These are phyloP conservation scores for Drosophila nikananu DNA, from an alignment of 1,140 invertebrate species.

Conservation along the genomic window DNA sequence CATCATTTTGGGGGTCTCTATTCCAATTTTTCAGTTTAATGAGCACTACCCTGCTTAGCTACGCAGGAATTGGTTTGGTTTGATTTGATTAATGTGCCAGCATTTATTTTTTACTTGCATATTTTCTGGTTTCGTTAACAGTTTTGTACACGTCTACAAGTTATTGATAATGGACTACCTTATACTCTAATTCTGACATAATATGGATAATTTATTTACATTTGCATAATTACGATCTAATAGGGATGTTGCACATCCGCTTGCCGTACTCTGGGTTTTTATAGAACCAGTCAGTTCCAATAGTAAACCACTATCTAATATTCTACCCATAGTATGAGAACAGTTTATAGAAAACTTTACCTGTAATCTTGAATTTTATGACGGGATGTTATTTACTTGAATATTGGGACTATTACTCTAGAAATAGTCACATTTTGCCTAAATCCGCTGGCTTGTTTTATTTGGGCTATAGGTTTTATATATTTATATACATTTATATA, in stretches of 20 bases:
- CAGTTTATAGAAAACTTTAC: slow-evolving; percentile 1
- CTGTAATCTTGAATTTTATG: not conserved
- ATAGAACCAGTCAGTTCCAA: not conserved
- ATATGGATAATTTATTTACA: slow-evolving; percentile 57
- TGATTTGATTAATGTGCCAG: slow-evolving; percentile 10
- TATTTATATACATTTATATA: slow-evolving; percentile 30
- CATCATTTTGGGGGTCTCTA: slow-evolving; percentile 15
- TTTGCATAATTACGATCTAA: slow-evolving; percentile 32
- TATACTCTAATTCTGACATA: slow-evolving; percentile 11
- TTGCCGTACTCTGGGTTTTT: not conserved
- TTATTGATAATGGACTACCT: slow-evolving; percentile 25
- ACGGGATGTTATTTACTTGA: not conserved
- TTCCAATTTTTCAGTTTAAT: slow-evolving; percentile 9
- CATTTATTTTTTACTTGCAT: slow-evolving; percentile 10
- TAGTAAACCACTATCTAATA: slow-evolving; percentile 2
- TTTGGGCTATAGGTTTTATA: slow-evolving; percentile 15
- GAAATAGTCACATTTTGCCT: slow-evolving; percentile 55
- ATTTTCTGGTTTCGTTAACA: slow-evolving; percentile 4
- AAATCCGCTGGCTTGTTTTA: slow-evolving; percentile 26
- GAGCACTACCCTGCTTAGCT: not conserved
- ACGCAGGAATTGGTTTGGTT: not conserved
- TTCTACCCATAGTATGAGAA: slow-evolving; percentile 20
- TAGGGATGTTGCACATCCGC: slow-evolving; percentile 22
- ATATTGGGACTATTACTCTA: slow-evolving; percentile 21
- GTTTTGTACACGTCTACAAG: slow-evolving; percentile 19